Evolutionary conservation across 2,888 invertebrate species (phyloP).

Genomic region (Athripsodes cinereus): DNA sequence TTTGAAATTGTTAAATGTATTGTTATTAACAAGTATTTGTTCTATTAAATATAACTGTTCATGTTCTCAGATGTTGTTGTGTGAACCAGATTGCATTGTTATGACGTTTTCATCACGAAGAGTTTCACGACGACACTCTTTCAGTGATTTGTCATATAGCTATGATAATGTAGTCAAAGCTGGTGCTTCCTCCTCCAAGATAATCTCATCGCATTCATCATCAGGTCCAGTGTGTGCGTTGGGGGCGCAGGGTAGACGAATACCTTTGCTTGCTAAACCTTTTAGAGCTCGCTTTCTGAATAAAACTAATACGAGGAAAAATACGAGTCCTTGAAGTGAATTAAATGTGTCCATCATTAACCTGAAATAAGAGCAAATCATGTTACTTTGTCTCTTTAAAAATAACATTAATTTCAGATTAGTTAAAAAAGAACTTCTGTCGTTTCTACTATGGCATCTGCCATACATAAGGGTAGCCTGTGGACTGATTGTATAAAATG

Average conservation of each 20-base stretch:
- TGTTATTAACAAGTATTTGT: too few species aligned
- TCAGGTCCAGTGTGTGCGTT: conserved; percentile 38
- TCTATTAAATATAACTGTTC: too few species aligned
- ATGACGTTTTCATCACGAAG: too few species aligned
- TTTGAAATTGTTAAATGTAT: background rate
- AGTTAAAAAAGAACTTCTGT: too few species aligned
- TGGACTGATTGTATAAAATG: too few species aligned
- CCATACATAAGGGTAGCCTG: too few species aligned
- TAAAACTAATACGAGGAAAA: conserved; percentile 55
- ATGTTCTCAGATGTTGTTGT: too few species aligned
- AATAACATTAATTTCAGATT: too few species aligned
- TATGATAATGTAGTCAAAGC: conserved; percentile 15
- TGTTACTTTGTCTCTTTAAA: too few species aligned
- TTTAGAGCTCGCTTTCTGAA: conserved; percentile 49
- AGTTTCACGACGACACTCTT: too few species aligned
- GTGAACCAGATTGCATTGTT: too few species aligned
- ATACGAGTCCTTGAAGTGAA: conserved; percentile 54
- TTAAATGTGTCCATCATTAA: conserved; percentile 53
- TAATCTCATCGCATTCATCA: conserved; percentile 46
- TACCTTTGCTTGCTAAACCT: conserved; percentile 43
- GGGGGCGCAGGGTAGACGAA: conserved; percentile 34
- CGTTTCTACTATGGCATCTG: too few species aligned
- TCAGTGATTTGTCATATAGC: background rate
- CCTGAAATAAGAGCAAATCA: conserved; percentile 50
- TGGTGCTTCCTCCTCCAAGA: conserved; percentile 29